Evolutionary conservation across 1,140 invertebrate genomes (phyloP), one percentile per base, ranked within the genome.

Genomic region (Drosophila ercepeae): DNA sequence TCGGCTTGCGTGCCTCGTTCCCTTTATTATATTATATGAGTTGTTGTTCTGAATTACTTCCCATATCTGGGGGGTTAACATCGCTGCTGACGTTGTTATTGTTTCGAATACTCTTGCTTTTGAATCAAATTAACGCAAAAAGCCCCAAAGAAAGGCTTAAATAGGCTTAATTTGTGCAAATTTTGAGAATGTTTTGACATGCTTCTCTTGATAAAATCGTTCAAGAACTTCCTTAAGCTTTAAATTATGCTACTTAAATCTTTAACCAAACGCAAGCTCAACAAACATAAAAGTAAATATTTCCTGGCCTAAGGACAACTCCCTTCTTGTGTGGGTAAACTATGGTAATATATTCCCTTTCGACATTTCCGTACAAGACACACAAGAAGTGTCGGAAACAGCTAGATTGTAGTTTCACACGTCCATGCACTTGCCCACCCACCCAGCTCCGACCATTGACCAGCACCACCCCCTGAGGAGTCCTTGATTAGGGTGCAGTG

Each of bases 11-110:
- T 67, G 58, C 46, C 59, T 58, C 57, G 34, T 8, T 23, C 4
- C 16, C 6, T 19, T 11, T 52, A 44, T 46, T 16, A 16, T 18
- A 42, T 39, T 25, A 34, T 29, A 14, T 9, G n/a, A 48, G 60
- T 44, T 61, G 27, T 42, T 29, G 27, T 19, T 16, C 16, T 54
- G 27, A 65, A 61, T 64, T 34, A 45, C 45, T 55, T 55, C 52
- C 55, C 67, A 68, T 54, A 70, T 70, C 52, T 57, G 41, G 23
- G 36, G 36, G 63, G 48, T 58, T 39, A 59, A 65, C 59, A 65
- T 64, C 59, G 8, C 6, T 8, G 61, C 41, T 48, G 49, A 65
- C 29, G 27, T 54, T 51, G 59, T 65, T 65, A 27, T 46, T 69
- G 36, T 52, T 44, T 34, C 41, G 14, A 16, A 9, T 54, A 54